phyloP scores from a whole-genome alignment of 2,113 vertebrate species.

The human region GRCh38 chr7:148630001-148630500 shows the following conservation, averaged over 20 bases:
- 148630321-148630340: background rate
- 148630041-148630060: background rate
- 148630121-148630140: background rate
- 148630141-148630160: background rate
- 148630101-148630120: background rate
- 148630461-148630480: background rate
- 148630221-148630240: background rate
- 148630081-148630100: conserved; percentile 23
- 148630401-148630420: background rate
- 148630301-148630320: background rate
- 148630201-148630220: background rate
- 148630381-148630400: background rate
- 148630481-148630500: background rate
- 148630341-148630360: background rate
- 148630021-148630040: too few species aligned
- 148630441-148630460: background rate
- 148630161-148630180: background rate
- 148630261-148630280: background rate
- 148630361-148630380: background rate
- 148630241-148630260: background rate
- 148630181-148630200: background rate
- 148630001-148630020: too few species aligned
- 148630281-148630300: background rate
- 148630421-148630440: background rate
- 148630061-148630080: background rate